Base-by-base conservation (phyloP, 2,888 invertebrate genomes). In the Autographa pulchrina region DNA sequence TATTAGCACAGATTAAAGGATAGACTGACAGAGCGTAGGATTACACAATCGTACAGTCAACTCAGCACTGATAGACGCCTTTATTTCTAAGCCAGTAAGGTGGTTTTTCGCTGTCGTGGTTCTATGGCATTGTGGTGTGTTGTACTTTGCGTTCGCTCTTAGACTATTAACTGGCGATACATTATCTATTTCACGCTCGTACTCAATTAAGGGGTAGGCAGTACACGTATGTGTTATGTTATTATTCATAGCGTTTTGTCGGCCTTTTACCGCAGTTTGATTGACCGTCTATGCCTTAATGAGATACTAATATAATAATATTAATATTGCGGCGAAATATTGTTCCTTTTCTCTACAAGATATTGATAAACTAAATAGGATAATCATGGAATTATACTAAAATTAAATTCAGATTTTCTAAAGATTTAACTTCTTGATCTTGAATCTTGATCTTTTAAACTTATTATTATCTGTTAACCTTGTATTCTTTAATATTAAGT, bases 1-100 rank as follows among this genome's bases (percentile, higher is more conserved):
- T 68, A 72, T 81, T 77, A 81, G 65, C 74, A 72, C 72, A 78
- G 81, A 78, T 78, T 78, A 78, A 77, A 78, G 78, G 78, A 77
- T 72, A 25, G 58, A 25, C 73, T 72, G 81, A 77, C 73, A 65
- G 62, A 80, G 68, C 52, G 58, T 20, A n/a, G 18, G 60, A 35
- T 78, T 78, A 77, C 78, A 77, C 65, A 77, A 81, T 77, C 18
- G 38, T 48, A 48, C 48, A 48, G n/a, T 48, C 48, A n/a, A n/a
- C 48, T n/a, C 7, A 48, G 6, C 4, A 48, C 11, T 38, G 38
- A 48, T n/a, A 48, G 14, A 14, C 48, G 48, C 48, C n/a, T 48
- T 48, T 48, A 48, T 48, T 48, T n/a, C 7, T 6, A 48, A 6
- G n/a, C 0, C 7, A 3, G n/a, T 48, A 48, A 48, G 48, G 48